These are phyloP conservation scores for Drosophila sturtevanti DNA, from an alignment of 1,140 invertebrate species.

Conservation along the genomic window DNA sequence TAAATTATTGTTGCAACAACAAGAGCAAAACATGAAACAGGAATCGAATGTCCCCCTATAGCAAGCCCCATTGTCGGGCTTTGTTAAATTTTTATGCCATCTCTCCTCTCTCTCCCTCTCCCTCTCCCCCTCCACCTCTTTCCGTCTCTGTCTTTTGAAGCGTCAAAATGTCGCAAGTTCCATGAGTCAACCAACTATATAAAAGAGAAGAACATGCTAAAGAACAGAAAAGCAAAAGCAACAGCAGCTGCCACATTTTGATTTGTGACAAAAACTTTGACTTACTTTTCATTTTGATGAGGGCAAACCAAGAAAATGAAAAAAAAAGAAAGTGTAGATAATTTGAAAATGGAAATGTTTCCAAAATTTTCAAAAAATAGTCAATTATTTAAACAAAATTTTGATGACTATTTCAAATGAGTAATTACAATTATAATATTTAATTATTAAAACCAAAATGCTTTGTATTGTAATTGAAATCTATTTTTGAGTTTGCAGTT, in stretches of 20 bases:
- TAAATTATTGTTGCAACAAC: slow-evolving; percentile 70
- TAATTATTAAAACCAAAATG: too few species aligned
- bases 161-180: slow-evolving; percentile 27
- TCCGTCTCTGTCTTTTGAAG: slow-evolving; percentile 33
- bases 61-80: slow-evolving; percentile 34
- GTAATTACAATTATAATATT: too few species aligned
- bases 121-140: not conserved
- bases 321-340: not conserved
- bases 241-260: not conserved
- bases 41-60: slow-evolving; percentile 17
- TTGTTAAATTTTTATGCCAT: slow-evolving; percentile 72
- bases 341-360: not conserved
- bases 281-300: not conserved
- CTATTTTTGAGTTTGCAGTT: too few species aligned
- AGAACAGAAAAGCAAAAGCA: too few species aligned
- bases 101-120: slow-evolving; percentile 15
- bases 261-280: slow-evolving; percentile 5
- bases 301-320: not conserved
- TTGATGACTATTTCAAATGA: too few species aligned
- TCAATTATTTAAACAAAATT: not conserved
- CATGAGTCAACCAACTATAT: slow-evolving; percentile 1
- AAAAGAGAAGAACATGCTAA: not conserved
- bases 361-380: not conserved
- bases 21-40: slow-evolving; percentile 29
- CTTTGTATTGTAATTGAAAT: too few species aligned